phyloP scores from a whole-genome alignment of 2,113 vertebrate genomes.

The Pholis gunnellus region DNA sequence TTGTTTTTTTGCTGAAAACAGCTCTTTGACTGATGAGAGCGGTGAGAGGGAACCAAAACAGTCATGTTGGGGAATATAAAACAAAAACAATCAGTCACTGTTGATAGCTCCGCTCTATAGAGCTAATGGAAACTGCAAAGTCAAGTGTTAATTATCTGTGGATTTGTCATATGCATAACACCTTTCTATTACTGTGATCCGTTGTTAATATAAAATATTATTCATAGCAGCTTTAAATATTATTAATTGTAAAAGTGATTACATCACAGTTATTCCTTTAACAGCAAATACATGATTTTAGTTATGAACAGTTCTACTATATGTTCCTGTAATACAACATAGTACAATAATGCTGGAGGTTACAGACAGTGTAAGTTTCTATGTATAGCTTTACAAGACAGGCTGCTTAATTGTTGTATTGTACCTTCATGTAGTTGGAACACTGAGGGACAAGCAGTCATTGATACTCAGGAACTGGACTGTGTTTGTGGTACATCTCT shows the following conservation, averaged over 20 bases:
- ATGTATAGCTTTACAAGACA: conserved; percentile 5
- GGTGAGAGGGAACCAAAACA: background rate
- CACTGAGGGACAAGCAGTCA: conserved; percentile 20
- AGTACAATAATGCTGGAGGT: background rate
- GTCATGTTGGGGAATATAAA: background rate
- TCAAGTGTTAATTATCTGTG: background rate
- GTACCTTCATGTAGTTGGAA: conserved; percentile 16
- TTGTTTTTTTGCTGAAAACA: background rate
- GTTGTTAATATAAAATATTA: background rate
- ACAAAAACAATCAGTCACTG: conserved; percentile 5
- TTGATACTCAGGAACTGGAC: background rate
- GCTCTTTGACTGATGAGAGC: conserved; percentile 3
- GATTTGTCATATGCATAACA: background rate
- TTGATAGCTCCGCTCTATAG: background rate
- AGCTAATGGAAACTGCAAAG: background rate
- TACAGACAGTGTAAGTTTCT: background rate
- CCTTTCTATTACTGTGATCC: background rate
- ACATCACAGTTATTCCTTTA: background rate
- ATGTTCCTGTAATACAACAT: background rate
- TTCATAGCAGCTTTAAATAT: background rate
- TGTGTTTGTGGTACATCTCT: conserved; percentile 7
- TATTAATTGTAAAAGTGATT: background rate
- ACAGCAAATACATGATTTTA: background rate
- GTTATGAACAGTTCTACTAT: background rate
- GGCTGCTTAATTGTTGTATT: conserved; percentile 19